These are phyloP conservation scores for Choreutis nemorana DNA, from an alignment of 2,888 invertebrate genomes.

Conservation along the genomic window DNA sequence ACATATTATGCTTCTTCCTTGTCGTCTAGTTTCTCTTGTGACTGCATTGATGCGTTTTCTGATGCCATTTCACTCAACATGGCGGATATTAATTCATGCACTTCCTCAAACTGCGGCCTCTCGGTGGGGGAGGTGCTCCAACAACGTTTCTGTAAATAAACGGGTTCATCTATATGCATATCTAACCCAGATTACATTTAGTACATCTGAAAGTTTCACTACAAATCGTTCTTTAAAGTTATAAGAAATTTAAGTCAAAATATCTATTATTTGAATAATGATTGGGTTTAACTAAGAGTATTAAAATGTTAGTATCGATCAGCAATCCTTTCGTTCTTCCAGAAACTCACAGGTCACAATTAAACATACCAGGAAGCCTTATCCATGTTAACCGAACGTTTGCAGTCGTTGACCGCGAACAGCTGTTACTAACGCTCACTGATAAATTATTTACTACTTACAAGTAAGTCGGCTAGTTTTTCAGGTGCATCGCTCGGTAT, in stretches of 20 bases:
- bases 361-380: too few species aligned
- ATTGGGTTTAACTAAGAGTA: too few species aligned
- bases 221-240: too few species aligned
- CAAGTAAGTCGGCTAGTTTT: conserved; percentile 49
- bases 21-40: conserved; percentile 19
- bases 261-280: too few species aligned
- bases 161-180: background rate
- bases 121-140: conserved; percentile 74
- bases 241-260: too few species aligned
- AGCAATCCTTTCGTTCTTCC: too few species aligned
- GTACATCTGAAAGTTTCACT: too few species aligned
- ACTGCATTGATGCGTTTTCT: conserved; percentile 26
- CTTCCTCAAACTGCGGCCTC: conserved; percentile 72
- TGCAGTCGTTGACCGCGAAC: too few species aligned
- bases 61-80: conserved; percentile 33
- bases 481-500: conserved; percentile 71
- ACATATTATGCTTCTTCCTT: background rate
- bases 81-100: conserved; percentile 41
- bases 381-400: too few species aligned
- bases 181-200: too few species aligned
- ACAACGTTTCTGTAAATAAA: conserved; percentile 60
- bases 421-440: background rate
- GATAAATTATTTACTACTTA: conserved; percentile 21
- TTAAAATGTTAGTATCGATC: too few species aligned
- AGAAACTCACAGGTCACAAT: too few species aligned